Evolutionary conservation across 2,797 vertebrate genomes (phyloP), one percentile per base, ranked within the genome.

Genomic region (Leptatherina wallacei): DNA sequence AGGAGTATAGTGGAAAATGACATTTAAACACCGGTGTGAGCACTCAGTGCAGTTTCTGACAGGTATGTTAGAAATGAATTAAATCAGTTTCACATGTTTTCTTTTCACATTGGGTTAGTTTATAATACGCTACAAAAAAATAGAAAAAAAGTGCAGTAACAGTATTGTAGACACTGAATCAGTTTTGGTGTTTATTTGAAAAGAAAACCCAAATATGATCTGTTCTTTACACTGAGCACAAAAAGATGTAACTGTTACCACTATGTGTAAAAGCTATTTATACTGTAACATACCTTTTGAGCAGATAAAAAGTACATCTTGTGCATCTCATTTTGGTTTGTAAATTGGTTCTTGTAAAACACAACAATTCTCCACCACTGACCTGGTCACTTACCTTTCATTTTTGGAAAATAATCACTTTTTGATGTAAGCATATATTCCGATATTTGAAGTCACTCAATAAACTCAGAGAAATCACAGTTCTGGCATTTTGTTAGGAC

Each of bases 1-100:
- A 54, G 73, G 44, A 77, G 65, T 36, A 63, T 81, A 63, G 80
- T 78, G 79, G 72, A 73, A 85, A 72, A 36, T 87, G 89, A 85
- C 88, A 82, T 89, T 90, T 83, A 85, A 89, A 80, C 79, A 77
- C 51, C 59, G 54, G 78, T 36, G 67, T 67, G 78, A 83, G 52
- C 65, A 83, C 54, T 58, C 61, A 32, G 71, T 81, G 82, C 82
- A 75, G 29, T 79, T 73, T 71, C 66, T 89, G 89, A 91, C 87
- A 84, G 82, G 72, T 81, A 74, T 74, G 80, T 71, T 75, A 85
- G 80, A 82, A 69, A 61, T 77, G 67, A 72, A 85, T 86, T 78
- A 83, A 83, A 89, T 90, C 71, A 72, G 55, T 66, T 81, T 81
- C 73, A 74, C 52, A 29, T 74, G 47, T 83, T 88, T 65, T 80